phyloP scores from a whole-genome alignment of 2,888 invertebrate species.

The Stegana nigrithorax region DNA sequence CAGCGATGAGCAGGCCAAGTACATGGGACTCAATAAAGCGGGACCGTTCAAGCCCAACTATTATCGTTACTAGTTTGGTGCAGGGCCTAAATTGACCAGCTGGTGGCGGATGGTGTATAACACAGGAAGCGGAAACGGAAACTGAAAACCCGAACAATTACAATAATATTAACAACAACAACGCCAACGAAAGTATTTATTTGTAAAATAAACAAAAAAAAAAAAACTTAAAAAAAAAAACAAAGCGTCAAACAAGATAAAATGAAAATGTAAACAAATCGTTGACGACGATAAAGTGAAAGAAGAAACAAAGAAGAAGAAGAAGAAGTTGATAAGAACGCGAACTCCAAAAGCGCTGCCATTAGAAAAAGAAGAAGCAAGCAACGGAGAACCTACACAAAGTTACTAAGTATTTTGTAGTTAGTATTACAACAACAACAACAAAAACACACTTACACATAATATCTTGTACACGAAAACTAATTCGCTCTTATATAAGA shows the following conservation, averaged over 20 bases:
- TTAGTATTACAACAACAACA: conserved; percentile 38
- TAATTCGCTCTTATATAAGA: conserved; percentile 26
- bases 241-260: no score
- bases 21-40: conserved; percentile 96
- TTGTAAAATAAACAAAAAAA: conserved; percentile 38
- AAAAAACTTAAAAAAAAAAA: conserved; percentile 24
- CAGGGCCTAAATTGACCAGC: background rate
- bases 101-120: conserved; percentile 5
- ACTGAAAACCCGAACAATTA: conserved; percentile 9
- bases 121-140: conserved; percentile 17
- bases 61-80: conserved; percentile 79
- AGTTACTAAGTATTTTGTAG: conserved; percentile 43
- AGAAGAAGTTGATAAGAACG: no score
- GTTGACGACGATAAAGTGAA: no score
- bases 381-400: conserved; percentile 27
- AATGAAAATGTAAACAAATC: no score
- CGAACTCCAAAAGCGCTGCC: no score
- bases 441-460: conserved; percentile 21
- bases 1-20: conserved; percentile 96
- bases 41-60: conserved; percentile 99
- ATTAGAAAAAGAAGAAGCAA: no score
- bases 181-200: conserved; percentile 63
- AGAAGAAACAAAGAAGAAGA: no score
- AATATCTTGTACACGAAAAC: conserved; percentile 13
- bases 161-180: conserved; percentile 40